Evolutionary conservation across 2,113 vertebrate species (phyloP).

Genomic region (Lepidothrix coronata): DNA sequence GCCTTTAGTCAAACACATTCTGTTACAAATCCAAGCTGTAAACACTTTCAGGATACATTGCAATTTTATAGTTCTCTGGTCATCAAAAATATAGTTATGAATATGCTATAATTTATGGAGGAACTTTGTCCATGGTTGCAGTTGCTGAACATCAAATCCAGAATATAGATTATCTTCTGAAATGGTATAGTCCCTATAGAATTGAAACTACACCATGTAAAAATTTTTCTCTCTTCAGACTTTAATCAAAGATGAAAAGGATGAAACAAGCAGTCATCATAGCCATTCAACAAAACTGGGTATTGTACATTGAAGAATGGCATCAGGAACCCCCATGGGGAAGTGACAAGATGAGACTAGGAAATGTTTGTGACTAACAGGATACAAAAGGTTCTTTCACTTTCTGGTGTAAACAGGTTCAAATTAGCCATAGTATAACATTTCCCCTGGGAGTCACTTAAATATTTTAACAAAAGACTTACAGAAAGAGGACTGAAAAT

Average conservation of each 20-base stretch:
- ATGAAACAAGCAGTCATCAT: neutral
- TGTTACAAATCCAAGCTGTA: neutral
- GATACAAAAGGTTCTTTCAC: conserved; percentile 58
- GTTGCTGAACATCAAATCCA: neutral
- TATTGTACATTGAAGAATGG: conserved; percentile 26
- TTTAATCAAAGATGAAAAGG: conserved; percentile 57
- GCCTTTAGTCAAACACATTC: neutral
- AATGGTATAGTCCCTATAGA: neutral
- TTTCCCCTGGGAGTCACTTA: conserved; percentile 43
- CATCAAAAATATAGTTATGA: neutral
- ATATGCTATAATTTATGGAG: neutral
- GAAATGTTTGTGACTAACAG: conserved; percentile 55
- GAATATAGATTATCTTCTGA: conserved; percentile 1
- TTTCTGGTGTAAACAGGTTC: conserved; percentile 70
- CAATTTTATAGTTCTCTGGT: neutral
- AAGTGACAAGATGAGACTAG: conserved; percentile 19
- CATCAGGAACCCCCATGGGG: conserved; percentile 35
- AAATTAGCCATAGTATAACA: conserved; percentile 27
- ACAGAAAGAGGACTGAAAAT: conserved; percentile 48
- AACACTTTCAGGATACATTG: neutral
- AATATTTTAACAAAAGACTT: conserved; percentile 65
- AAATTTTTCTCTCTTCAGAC: conserved; percentile 15
- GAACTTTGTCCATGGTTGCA: neutral
- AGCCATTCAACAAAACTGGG: neutral
- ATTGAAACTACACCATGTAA: neutral